Percentiles rank a stretch among this genome's conserved stretches.
Conservation (phyloP, 2,797 vertebrate species). For the Enteromius radiatus region DNA sequence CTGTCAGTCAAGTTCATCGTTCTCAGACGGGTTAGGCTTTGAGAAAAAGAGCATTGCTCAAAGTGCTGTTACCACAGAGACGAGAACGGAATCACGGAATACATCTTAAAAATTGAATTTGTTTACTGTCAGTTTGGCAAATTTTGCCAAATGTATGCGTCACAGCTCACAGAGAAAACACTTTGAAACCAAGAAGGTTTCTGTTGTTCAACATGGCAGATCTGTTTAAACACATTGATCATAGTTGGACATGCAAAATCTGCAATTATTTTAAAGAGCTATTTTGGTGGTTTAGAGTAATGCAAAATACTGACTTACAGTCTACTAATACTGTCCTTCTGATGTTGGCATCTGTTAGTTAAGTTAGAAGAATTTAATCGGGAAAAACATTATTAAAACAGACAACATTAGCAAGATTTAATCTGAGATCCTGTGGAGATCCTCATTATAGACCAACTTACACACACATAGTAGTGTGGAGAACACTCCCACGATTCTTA, state of each 20-base stretch:
- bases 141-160: neutral
- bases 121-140: neutral
- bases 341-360: neutral
- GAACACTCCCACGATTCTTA: neutral
- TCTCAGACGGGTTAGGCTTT: conserved; percentile 14
- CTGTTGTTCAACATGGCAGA: neutral
- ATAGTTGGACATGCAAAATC: neutral
- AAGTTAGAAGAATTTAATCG: neutral
- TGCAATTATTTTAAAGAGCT: no score
- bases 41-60: neutral
- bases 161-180: neutral
- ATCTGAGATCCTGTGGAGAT: neutral
- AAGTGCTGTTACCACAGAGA: neutral
- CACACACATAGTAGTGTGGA: neutral
- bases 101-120: neutral
- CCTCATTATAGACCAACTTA: neutral
- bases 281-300: no score
- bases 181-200: neutral
- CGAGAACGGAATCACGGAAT: neutral
- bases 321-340: neutral
- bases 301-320: no score
- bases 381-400: neutral
- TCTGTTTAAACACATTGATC: neutral
- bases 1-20: conserved; percentile 32
- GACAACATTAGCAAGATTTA: neutral